A percentile compares a stretch with the other conserved stretches of the same genome.
Evolutionary conservation across 2,797 vertebrate genomes (phyloP).

Genomic region (Sebastes minor): DNA sequence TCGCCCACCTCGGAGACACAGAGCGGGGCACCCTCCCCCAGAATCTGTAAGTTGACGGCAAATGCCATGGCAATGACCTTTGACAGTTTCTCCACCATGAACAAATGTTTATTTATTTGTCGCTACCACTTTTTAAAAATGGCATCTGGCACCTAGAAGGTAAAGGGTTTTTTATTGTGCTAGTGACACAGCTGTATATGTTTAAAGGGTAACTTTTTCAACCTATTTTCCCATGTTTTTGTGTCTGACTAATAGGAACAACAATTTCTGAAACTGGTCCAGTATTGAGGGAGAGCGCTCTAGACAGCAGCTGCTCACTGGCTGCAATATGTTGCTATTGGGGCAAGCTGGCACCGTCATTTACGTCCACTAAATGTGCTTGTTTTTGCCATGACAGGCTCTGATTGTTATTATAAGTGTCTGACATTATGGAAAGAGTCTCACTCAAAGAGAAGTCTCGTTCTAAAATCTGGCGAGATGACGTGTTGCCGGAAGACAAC

Average conservation of each 20-base stretch:
- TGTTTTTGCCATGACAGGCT: not conserved
- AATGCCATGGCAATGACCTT: not conserved
- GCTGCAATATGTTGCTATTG: not conserved
- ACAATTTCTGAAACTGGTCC: not conserved
- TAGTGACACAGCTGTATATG: not conserved
- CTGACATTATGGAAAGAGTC: not conserved
- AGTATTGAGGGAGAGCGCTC: not conserved
- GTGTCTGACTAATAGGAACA: too few relatives aligned
- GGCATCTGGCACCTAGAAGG: not conserved
- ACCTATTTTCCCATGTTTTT: not conserved
- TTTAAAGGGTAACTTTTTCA: not conserved
- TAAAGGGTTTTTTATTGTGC: not conserved
- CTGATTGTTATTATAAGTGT: not conserved
- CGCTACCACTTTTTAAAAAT: not conserved
- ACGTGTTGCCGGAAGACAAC: too few relatives aligned
- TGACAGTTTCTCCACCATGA: not conserved
- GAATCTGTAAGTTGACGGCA: slow-evolving; percentile 76
- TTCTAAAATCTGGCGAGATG: too few relatives aligned
- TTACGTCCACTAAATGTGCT: not conserved
- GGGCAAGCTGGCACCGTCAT: not conserved
- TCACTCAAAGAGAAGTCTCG: not conserved
- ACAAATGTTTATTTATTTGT: not conserved
- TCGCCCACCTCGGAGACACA: slow-evolving; percentile 86
- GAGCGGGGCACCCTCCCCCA: slow-evolving; percentile 75
- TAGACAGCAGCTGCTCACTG: not conserved